Evolutionary conservation across 2,113 vertebrate species (phyloP), one percentile per base, ranked within the genome.

Genomic region (Etheostoma cragini): DNA sequence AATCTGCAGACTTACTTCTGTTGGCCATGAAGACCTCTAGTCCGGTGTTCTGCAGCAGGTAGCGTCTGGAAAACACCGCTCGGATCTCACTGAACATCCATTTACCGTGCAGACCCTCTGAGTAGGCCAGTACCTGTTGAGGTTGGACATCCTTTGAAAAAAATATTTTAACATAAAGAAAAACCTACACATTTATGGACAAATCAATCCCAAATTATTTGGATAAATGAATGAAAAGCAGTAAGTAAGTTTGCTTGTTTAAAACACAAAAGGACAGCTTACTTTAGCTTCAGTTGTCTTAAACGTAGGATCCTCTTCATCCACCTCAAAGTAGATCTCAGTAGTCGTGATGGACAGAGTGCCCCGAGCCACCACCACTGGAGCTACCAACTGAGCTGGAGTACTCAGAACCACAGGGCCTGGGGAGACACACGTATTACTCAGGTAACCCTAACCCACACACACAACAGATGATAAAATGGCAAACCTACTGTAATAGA

Each of bases 71-170:
- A 94, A 99, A 99, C 66, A 99, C 98, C 1, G 98, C 98, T 86
- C 98, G 95, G 91, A 99, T 99, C 93, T 99, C 98, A 30, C 98
- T 99, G 96, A 99, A 99, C 98, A 99, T 99, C 98, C 98, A 99
- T 91, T 99, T 99, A 58, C 98, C 98, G 87, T 99, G 98, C 57
- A 99, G 96, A 26, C 98, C 98, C 89, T 99, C 98, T 0, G 98
- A 97, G 87, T 99, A 99, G 1, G 96, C 97, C 24, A 99, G 95
- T 7, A 99, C 98, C 98, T 99, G 94, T 90, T 47, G 80, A 81
- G 67, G 19, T 38, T 3, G 24, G 21, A 33, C 21, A n/a, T 19
- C 17, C 21, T 33, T 38, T 26, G 8, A 30, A 42, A 72, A 30
- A 61, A 14, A 38, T 15, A 58, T 65, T 30, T 64, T 11, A 52